Conservation (phyloP, 2,888 invertebrate species). For the Standfussiana lucernea region DNA sequence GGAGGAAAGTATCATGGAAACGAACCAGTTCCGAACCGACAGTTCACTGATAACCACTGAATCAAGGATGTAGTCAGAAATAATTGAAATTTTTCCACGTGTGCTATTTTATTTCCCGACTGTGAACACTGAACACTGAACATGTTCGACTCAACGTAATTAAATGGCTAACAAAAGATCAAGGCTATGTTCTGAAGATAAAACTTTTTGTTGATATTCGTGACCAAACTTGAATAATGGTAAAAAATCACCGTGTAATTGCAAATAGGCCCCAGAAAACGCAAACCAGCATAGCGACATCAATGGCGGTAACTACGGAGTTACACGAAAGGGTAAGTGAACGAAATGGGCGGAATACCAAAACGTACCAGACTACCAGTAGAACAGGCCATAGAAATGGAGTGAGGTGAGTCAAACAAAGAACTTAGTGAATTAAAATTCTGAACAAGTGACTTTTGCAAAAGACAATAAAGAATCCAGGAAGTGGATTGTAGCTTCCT, state of each 20-base stretch:
- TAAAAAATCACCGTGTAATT: conserved; percentile 88
- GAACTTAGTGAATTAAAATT: conserved; percentile 24
- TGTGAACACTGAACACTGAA: conserved; percentile 70
- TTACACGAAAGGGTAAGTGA: conserved; percentile 67
- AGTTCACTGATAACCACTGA: conserved; percentile 47
- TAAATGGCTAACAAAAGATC: conserved; percentile 87
- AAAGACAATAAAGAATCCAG: conserved; percentile 38
- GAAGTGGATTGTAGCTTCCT: conserved; percentile 38
- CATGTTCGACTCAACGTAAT: conserved; percentile 78
- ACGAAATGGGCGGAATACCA: conserved; percentile 41
- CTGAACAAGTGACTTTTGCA: conserved; percentile 22
- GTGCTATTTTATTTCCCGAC: conserved; percentile 70
- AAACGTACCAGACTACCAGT: conserved; percentile 13
- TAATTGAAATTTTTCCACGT: conserved; percentile 64
- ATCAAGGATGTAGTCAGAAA: conserved; percentile 50
- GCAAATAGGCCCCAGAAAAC: conserved; percentile 84
- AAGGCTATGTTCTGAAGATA: conserved; percentile 85
- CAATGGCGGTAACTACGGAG: conserved; percentile 41
- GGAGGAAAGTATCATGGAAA: conserved; percentile 54
- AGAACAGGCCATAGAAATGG: conserved; percentile 23
- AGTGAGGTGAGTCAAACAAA: conserved; percentile 24
- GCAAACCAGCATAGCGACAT: conserved; percentile 67
- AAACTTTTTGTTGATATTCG: conserved; percentile 87
- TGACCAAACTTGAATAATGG: conserved; percentile 85
- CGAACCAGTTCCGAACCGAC: conserved; percentile 43